Conservation (phyloP, 2,888 invertebrate species). For the Halictus quadricinctus region DNA sequence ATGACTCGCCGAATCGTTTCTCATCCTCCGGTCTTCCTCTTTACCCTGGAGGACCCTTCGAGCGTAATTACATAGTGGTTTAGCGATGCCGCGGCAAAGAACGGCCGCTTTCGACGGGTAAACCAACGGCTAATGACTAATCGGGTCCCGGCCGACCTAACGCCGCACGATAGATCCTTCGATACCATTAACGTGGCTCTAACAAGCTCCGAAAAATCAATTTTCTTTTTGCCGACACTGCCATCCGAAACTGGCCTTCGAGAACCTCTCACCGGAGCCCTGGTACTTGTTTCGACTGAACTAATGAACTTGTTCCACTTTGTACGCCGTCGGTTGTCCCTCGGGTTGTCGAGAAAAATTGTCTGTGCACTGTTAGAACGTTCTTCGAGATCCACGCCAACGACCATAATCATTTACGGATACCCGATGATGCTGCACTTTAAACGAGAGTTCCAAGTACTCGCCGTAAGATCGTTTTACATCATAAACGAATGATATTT, state of each 20-base stretch:
- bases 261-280: background rate
- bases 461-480: too few relatives aligned
- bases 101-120: conserved; percentile 72
- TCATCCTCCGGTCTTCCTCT: conserved; percentile 37
- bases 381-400: too few relatives aligned
- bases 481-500: too few relatives aligned
- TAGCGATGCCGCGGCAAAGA: conserved; percentile 67
- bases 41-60: conserved; percentile 73
- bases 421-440: too few relatives aligned
- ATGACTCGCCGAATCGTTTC: conserved; percentile 59
- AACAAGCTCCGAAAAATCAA: conserved; percentile 2
- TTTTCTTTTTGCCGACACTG: background rate
- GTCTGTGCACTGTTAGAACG: background rate
- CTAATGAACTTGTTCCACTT: background rate
- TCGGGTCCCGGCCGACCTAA: conserved; percentile 65
- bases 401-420: too few relatives aligned
- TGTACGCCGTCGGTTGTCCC: background rate
- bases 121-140: conserved; percentile 75
- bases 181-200: conserved; percentile 67
- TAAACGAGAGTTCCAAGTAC: too few relatives aligned
- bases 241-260: background rate
- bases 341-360: background rate
- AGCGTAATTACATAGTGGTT: conserved; percentile 80
- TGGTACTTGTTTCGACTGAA: background rate
- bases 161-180: conserved; percentile 55